phyloP scores from a whole-genome alignment of 2,797 vertebrate genomes.

The Phylloscopus collybita region DNA sequence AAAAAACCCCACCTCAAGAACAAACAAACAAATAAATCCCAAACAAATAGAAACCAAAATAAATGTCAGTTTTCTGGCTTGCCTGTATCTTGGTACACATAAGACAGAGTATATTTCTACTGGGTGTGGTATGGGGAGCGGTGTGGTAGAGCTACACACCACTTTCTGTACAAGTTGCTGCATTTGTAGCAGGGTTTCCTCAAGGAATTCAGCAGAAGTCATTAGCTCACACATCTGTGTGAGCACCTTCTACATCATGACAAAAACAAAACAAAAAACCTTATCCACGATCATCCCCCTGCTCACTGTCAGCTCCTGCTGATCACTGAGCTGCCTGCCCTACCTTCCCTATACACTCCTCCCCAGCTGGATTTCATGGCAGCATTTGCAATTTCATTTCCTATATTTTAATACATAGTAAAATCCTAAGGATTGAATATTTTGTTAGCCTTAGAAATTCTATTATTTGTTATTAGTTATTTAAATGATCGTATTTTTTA shows the following conservation, averaged over 20 bases:
- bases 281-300: neutral
- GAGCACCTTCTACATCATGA: neutral
- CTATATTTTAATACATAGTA: neutral
- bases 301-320: neutral
- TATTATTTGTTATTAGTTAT: neutral
- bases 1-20: too few species aligned
- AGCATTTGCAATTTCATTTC: neutral
- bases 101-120: neutral
- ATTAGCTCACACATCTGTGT: neutral
- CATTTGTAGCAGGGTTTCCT: neutral
- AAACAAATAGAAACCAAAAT: neutral
- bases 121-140: neutral
- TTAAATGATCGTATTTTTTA: neutral
- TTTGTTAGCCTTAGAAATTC: neutral
- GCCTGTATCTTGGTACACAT: neutral
- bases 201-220: neutral
- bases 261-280: neutral
- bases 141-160: fast-evolving
- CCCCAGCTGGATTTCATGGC: neutral
- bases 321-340: neutral
- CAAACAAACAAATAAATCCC: neutral
- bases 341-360: neutral
- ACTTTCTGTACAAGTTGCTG: neutral
- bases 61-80: neutral
- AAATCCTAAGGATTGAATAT: neutral